Evolutionary conservation across 2,888 invertebrate species (phyloP), one percentile per base, ranked within the genome.

Genomic region (Parthenolecanium corni): DNA sequence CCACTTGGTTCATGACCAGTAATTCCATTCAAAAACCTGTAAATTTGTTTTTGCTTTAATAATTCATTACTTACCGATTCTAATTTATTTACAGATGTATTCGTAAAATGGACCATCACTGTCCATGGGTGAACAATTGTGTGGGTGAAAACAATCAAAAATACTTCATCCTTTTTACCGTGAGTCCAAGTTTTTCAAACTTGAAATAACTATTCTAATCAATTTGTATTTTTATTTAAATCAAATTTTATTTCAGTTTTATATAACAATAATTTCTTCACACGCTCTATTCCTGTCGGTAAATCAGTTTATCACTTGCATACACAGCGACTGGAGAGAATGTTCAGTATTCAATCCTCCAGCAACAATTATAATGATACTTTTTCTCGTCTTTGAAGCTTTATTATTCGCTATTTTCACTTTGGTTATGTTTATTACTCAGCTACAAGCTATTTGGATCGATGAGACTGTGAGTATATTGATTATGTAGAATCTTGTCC

Each of bases 81-180:
- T n/a, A n/a, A n/a, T n/a, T 6, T 31, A 31, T 6, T 31, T 21
- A 5, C 68, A 79, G 84, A 69, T 87, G 86, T 73, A 84, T 88
- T 66, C 76, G 82, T 67, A 87, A 87, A 77, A 89, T 89, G 88
- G 88, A 88, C 71, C 87, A 88, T 73, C 88, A 89, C 71, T 89
- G 88, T 75, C 97, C 96, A 0, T 96, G 95, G 95, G 91, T 98
- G 9, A 98, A 98, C 74, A 98, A 98, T 74, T 98, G 98, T 75
- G 95, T 98, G 2, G 98, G 98, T 20, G 97, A 97, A 76, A 92
- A 89, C 73, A 99, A 99, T 79, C 98, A 99, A 78, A 98, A 98
- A 76, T 98, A 89, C 77, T 98, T 98, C 78, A 95, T 98, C 64
- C 80, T 98, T 62, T 98, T 98, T 76, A 95, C 94, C 66, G 94